These are phyloP conservation scores for Steinernema khuongi DNA, from an alignment of 1,140 invertebrate species.

Conservation along the genomic window DNA sequence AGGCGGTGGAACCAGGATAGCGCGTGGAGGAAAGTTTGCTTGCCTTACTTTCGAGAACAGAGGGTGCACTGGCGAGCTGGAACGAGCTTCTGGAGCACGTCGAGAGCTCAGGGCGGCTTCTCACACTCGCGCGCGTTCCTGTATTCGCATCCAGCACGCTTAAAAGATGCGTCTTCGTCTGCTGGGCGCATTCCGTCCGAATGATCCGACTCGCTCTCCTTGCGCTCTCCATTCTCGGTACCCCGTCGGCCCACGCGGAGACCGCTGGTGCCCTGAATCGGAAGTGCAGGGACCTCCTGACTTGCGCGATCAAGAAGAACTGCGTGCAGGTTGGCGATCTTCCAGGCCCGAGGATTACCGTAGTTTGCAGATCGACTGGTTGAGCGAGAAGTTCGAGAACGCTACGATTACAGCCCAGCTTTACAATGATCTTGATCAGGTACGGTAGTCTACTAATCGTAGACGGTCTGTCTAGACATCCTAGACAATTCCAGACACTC, in stretches of 20 bases:
- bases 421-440: slow-evolving; percentile 18
- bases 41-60: too few species aligned
- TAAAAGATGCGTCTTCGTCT: neutral
- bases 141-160: neutral
- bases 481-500: too few species aligned
- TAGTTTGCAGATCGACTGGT: slow-evolving; percentile 9
- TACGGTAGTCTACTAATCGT: too few species aligned
- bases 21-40: too few species aligned
- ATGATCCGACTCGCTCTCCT: neutral
- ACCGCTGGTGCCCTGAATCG: slow-evolving; percentile 1
- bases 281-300: slow-evolving; percentile 11
- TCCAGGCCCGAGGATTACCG: neutral
- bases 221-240: neutral
- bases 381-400: neutral
- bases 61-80: too few species aligned
- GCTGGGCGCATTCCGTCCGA: neutral
- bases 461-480: too few species aligned
- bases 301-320: slow-evolving; percentile 3
- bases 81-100: too few species aligned
- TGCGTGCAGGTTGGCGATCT: neutral
- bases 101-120: neutral
- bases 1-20: too few species aligned
- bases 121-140: too few species aligned
- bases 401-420: neutral
- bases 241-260: neutral